A percentile compares a stretch with the other conserved stretches of the same genome.
Evolutionary conservation across 2,113 vertebrate genomes (phyloP).

Genomic region (Protobothrops flavoviridis): DNA sequence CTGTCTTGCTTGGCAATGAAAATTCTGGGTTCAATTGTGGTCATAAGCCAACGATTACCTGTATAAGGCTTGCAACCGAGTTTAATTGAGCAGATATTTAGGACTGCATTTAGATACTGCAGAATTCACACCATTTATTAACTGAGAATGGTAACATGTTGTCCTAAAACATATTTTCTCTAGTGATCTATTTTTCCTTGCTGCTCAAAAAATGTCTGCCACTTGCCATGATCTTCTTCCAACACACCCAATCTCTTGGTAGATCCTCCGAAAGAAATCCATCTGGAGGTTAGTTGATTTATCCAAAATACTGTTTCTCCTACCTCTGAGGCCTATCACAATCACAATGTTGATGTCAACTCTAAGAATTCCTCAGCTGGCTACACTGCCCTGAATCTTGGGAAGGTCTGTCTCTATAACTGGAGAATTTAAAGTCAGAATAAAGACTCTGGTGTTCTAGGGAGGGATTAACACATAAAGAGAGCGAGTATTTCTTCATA

Average conservation of each 20-base stretch:
- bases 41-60: neutral
- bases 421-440: constrained; percentile 34
- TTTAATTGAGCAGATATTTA: neutral
- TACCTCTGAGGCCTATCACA: neutral
- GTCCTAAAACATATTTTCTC: neutral
- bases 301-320: neutral
- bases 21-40: neutral
- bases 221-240: neutral
- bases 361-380: neutral
- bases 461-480: neutral
- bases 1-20: neutral
- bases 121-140: neutral
- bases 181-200: neutral
- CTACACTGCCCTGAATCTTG: neutral
- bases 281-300: neutral
- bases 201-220: neutral
- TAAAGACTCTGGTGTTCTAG: constrained; percentile 31
- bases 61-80: neutral
- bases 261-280: neutral
- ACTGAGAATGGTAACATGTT: neutral
- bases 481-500: constrained; percentile 25
- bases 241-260: neutral
- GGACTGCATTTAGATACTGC: neutral
- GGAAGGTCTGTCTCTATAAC: constrained; percentile 39
- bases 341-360: neutral